Evolutionary conservation across 2,113 vertebrate genomes (phyloP), one percentile per base, ranked within the genome.

Genomic region (Catharus fuscescens): DNA sequence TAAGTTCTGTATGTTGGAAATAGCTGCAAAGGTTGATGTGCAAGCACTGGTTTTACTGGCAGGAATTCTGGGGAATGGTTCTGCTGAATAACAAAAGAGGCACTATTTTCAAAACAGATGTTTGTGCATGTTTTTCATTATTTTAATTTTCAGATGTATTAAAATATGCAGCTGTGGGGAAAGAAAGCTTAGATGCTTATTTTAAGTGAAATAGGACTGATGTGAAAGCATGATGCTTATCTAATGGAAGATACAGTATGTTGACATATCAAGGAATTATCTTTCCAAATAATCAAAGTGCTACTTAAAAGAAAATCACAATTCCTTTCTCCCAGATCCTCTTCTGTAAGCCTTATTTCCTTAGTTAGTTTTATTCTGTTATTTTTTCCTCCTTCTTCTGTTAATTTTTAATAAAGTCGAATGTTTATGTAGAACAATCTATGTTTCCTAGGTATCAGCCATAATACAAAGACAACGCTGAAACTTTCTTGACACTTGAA

Each of bases 341-440:
- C 80, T 92, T 94, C 86, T 60, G n/a, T 86, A 97, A 95, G 69
- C 74, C 61, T 94, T 92, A 79, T 88, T 90, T 92, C 83, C 79
- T 89, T 62, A 82, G 18, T 89, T 94, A 96, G 67, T 88, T 93
- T 91, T 71, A 24, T 80, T 88, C 71, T 93, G 70, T 84, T 97
- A 77, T 77, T 95, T 95, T 97, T 95, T 80, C 69, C 74, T 96
- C 73, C 34, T 84, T 93, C 36, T 94, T 38, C 38, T 94, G 24
- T 92, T 93, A 88, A 38, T 54, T 95, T 44, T 73, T 92, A 96
- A 93, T 93, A 96, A 96, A 92, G 66, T 59, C 91, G 48, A 88
- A 61, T 82, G 38, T 96, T 97, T 96, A 96, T 90, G 60, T 95
- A 91, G 87, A 93, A 94, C 95, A 95, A 96, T 95, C 95, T 94